These are phyloP conservation scores for Andricus quercusramuli DNA, from an alignment of 2,888 invertebrate genomes.

Conservation along the genomic window DNA sequence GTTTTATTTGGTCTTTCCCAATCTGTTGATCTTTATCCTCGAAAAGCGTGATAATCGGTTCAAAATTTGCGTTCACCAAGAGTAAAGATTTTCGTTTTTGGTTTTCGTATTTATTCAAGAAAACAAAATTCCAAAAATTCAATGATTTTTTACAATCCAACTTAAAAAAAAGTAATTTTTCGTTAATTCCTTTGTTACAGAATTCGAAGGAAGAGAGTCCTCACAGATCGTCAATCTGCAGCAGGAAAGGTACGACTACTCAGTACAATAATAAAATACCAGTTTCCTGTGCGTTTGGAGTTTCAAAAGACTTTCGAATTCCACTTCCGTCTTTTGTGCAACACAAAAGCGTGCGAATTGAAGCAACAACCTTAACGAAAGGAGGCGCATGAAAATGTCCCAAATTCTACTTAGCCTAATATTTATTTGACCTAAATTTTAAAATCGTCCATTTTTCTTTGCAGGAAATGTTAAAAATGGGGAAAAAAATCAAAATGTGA, in stretches of 20 bases:
- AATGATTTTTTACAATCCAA: background rate
- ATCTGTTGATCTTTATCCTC: too few species aligned
- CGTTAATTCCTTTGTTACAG: conserved; percentile 1
- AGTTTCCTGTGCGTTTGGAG: conserved; percentile 2
- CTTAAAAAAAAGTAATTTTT: background rate
- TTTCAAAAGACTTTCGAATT: conserved; percentile 2
- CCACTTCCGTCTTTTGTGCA: conserved; percentile 19
- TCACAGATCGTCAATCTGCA: background rate
- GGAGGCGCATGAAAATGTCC: too few species aligned
- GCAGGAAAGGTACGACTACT: conserved; percentile 1
- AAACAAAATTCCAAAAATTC: background rate
- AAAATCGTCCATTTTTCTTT: too few species aligned
- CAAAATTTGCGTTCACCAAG: background rate
- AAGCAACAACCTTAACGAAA: background rate
- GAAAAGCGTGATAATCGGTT: conserved; percentile 6
- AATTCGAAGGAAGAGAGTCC: conserved; percentile 1
- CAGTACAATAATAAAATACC: conserved; percentile 1
- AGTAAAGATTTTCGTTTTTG: background rate
- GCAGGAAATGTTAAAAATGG: too few species aligned
- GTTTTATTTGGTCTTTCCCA: too few species aligned
- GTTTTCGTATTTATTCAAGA: background rate
- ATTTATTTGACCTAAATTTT: too few species aligned
- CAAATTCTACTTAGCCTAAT: too few species aligned
- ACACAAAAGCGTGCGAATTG: background rate
- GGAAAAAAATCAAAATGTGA: too few species aligned